Percentiles rank a stretch among this genome's conserved stretches.
phyloP scores from a whole-genome alignment of 2,888 invertebrate species.

The Hydropsyche betteni region DNA sequence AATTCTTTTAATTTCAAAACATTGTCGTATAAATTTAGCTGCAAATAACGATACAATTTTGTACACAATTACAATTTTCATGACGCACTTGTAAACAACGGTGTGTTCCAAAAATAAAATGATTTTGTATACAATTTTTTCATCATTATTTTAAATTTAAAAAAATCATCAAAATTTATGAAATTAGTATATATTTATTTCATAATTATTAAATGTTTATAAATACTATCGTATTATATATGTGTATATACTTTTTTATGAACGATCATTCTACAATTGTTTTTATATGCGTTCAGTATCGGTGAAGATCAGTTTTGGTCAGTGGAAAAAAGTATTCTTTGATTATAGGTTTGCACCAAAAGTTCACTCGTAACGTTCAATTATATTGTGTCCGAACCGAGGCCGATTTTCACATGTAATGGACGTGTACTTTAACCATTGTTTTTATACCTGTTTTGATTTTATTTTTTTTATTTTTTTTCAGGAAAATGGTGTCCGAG shows the following conservation, averaged over 20 bases:
- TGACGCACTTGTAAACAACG: too few species aligned
- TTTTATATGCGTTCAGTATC: not conserved
- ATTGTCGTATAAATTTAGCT: too few species aligned
- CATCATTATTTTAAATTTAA: too few species aligned
- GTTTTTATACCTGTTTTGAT: slow-evolving; percentile 39
- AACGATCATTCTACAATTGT: not conserved
- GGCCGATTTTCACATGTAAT: slow-evolving; percentile 40
- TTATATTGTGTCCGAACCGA: slow-evolving; percentile 24
- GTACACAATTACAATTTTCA: too few species aligned
- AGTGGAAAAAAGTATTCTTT: slow-evolving; percentile 35
- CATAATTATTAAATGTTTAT: too few species aligned
- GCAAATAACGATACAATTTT: too few species aligned
- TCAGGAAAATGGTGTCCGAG: slow-evolving; percentile 92
- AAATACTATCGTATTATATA: not conserved
- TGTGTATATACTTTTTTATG: not conserved
- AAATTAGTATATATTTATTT: not conserved
- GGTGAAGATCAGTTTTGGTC: slow-evolving; percentile 31
- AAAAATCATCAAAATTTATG: too few species aligned
- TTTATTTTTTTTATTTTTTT: slow-evolving; percentile 57
- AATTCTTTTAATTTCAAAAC: too few species aligned
- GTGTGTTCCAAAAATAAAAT: too few species aligned
- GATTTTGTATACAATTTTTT: too few species aligned
- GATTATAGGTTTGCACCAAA: slow-evolving; percentile 45
- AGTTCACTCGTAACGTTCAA: slow-evolving; percentile 49
- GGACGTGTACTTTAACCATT: slow-evolving; percentile 41